Base-by-base conservation (phyloP, 1,140 invertebrate species). In the Hestina assimilis region DNA sequence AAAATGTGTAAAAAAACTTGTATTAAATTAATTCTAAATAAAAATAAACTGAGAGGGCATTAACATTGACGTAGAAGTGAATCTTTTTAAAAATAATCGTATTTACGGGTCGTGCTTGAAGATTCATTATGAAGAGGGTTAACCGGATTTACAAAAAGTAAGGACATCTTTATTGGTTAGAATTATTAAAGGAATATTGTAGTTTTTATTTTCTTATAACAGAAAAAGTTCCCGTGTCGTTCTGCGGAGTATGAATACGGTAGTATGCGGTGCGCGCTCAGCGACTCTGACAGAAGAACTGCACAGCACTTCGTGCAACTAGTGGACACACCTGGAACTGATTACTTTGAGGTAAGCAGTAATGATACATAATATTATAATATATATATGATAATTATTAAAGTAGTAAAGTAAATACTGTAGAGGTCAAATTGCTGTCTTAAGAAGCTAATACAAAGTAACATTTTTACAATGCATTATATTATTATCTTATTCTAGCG, bases 181-280 rank as follows among this genome's bases (percentile, higher is more conserved):
- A n/a, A 38, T 38, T 38, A 38, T 5, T 38, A 9, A 19, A 19
- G 33, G 19, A n/a, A 19, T 19, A 38, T 38, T 38, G 2, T 2
- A 15, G 7, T 14, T 2, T n/a, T 1, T 0, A 3, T 38, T 59
- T 50, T 52, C 15, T 59, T 59, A 23, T 1, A 53, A 57, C 61
- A 95, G 92, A 93, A 95, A 78, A 94, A 96, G 17, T 98, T 98
- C 83, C 93, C 94, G 7, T 98, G 97, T 74, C 92, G 96, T 3
- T 97, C 96, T 1, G 95, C 95, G 7, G 96, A 98, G 84, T 98
- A 97, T 85, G 97, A 98, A 78, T 98, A 98, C 88, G 94, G 95
- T 23, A 97, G 95, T 20, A 92, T 97, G 61, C 94, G 97, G 68
- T 98, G 97, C 73, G 94, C 96, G 52, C 90, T 98, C 9, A 96